These are phyloP conservation scores for Pipistrellus pygmaeus DNA, from an alignment of 2,797 vertebrate species.

Conservation along the genomic window DNA sequence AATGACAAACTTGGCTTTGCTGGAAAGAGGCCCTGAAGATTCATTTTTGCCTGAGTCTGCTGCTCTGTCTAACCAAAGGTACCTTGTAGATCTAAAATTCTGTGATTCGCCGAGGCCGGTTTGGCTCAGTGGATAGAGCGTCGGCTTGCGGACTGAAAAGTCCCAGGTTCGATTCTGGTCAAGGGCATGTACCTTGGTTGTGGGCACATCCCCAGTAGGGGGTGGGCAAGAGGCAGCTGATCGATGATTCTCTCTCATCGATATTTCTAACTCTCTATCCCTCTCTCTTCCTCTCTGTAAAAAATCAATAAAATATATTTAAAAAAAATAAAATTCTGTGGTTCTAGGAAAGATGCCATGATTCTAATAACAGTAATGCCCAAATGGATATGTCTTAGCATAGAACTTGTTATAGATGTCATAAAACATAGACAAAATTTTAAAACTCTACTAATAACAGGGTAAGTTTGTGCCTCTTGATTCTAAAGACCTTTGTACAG, in stretches of 20 bases:
- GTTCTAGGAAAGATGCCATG: background rate
- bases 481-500: background rate
- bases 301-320: no score
- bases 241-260: no score
- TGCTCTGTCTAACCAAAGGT: background rate
- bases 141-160: no score
- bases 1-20: background rate
- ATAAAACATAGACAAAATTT: background rate
- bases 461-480: background rate
- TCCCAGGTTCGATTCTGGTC: no score
- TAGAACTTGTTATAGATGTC: background rate
- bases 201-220: no score
- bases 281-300: no score
- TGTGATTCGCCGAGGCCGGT: no score
- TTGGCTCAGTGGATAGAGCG: no score
- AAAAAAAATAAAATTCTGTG: background rate
- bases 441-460: background rate
- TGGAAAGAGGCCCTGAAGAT: background rate
- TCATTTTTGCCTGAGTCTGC: background rate
- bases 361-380: background rate
- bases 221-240: no score
- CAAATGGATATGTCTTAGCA: background rate
- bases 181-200: no score
- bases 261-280: no score
- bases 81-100: background rate